Evolutionary conservation across 2,797 vertebrate genomes (phyloP), one percentile per base, ranked within the genome.

Genomic region (Manis pentadactyla): DNA sequence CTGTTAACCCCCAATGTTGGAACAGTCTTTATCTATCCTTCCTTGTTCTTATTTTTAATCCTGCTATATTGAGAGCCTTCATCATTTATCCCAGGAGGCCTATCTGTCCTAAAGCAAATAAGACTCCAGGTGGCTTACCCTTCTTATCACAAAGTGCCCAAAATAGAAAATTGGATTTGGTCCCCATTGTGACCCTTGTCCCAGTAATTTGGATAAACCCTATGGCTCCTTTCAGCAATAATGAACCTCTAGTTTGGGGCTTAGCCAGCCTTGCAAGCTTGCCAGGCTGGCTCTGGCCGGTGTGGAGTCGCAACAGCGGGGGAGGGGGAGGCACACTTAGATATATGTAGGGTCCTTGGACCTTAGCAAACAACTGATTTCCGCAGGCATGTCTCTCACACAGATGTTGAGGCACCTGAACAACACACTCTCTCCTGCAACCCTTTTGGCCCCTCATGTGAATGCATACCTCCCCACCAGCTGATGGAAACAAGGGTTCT

Each of bases 361-460:
- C 39, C 49, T 87, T 84, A 49, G 64, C 53, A 89, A 96, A 94
- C 37, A 82, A 85, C 42, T 53, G 42, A 85, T 13, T 87, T 71
- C 42, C 42, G 71, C 59, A 64, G 57, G 34, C n/a, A 53, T 74
- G 29, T 57, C 63, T 73, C 83, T 85, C 75, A 90, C n/a, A 10
- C 37, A 84, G 75, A 68, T 93, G 34, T 55, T 92, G 31, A 95
- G 94, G 95, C 49, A 93, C 64, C 84, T 81, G 71, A 96, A 81
- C 64, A 91, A 91, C 83, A 93, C 69, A 89, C 11, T 90, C 27
- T 29, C 74, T 82, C n/a, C 53, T 90, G 57, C 63, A 96, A 31
- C 27, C 21, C 37, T 51, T 90, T 95, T 42, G 69, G 34, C 4
- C 29, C 68, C 75, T 87, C 90, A 69, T n/a, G 39, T 78, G 92